A percentile compares a stretch with the other conserved stretches of the same genome.
Conservation (phyloP, 2,797 vertebrate genomes). For the Huso huso region DNA sequence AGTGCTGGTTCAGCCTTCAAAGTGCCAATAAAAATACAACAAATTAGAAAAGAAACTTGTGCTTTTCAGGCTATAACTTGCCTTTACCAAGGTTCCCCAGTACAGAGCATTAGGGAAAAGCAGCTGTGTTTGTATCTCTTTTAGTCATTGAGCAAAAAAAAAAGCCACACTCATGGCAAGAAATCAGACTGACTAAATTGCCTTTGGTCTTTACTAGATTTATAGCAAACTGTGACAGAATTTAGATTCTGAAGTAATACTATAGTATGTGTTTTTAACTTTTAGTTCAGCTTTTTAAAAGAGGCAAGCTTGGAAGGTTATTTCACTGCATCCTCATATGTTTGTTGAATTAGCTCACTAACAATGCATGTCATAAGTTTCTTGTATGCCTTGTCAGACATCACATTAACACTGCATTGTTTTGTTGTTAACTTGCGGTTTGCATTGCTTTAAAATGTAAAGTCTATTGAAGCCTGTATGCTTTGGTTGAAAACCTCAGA, state of each 20-base stretch:
- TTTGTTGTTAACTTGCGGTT: background rate
- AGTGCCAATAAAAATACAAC: slow-evolving; percentile 17
- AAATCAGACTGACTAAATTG: no score
- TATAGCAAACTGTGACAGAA: no score
- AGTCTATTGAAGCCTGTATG: background rate
- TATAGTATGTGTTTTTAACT: no score
- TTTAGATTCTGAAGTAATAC: no score
- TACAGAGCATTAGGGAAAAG: slow-evolving; percentile 22
- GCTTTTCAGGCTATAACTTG: background rate
- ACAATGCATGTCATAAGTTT: background rate
- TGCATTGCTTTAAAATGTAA: background rate
- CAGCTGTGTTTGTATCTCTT: slow-evolving; percentile 11
- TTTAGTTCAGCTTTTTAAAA: no score
- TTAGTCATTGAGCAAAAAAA: background rate
- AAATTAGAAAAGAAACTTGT: slow-evolving; percentile 7
- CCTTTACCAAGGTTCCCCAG: slow-evolving; percentile 14
- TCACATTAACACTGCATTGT: background rate
- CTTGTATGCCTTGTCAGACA: background rate
- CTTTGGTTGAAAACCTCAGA: slow-evolving; percentile 1
- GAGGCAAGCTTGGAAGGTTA: no score
- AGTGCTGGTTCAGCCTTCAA: slow-evolving; percentile 10
- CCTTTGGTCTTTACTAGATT: no score
- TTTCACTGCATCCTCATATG: no score
- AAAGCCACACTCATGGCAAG: no score
- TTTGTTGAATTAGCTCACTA: no score